Percentiles rank a stretch among this genome's conserved stretches.
Evolutionary conservation across 2,113 vertebrate genomes (phyloP).

Genomic region (Phyllostomus discolor): DNA sequence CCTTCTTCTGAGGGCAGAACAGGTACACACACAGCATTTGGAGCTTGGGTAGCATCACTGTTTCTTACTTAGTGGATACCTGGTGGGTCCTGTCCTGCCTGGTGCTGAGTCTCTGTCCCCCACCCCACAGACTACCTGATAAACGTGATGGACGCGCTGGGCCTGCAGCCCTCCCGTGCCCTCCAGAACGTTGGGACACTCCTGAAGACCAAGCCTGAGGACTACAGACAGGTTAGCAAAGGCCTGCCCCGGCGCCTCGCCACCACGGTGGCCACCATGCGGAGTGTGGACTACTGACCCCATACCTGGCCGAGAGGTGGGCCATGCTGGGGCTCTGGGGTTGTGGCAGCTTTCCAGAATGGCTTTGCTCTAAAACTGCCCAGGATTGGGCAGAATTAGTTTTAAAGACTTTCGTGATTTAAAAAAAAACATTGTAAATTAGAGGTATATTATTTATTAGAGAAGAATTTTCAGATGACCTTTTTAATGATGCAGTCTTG

Average conservation of each 20-base stretch:
- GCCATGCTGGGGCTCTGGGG: rapidly evolving
- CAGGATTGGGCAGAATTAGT: not conserved
- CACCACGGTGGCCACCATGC: constrained; percentile 84
- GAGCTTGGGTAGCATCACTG: rapidly evolving
- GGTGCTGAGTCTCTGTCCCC: not conserved
- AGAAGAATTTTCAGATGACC: not conserved
- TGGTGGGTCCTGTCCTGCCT: rapidly evolving
- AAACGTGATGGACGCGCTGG: constrained; percentile 97
- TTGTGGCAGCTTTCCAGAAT: rapidly evolving
- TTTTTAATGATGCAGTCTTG: not conserved
- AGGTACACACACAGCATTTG: not conserved
- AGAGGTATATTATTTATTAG: constrained; percentile 34
- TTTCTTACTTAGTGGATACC: rapidly evolving
- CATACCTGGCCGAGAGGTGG: rapidly evolving
- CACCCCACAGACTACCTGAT: constrained; percentile 90
- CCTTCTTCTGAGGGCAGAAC: not conserved
- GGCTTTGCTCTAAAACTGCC: not conserved
- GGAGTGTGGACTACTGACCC: constrained; percentile 84
- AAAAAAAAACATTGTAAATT: not conserved
- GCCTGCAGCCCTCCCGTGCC: constrained; percentile 89
- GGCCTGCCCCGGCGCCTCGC: constrained; percentile 86
- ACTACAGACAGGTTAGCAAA: constrained; percentile 88
- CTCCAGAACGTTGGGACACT: constrained; percentile 87
- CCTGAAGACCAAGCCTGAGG: constrained; percentile 91
- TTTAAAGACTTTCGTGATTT: not conserved